phyloP scores from a whole-genome alignment of 2,113 vertebrate genomes.

The Lycocorax pyrrhopterus region DNA sequence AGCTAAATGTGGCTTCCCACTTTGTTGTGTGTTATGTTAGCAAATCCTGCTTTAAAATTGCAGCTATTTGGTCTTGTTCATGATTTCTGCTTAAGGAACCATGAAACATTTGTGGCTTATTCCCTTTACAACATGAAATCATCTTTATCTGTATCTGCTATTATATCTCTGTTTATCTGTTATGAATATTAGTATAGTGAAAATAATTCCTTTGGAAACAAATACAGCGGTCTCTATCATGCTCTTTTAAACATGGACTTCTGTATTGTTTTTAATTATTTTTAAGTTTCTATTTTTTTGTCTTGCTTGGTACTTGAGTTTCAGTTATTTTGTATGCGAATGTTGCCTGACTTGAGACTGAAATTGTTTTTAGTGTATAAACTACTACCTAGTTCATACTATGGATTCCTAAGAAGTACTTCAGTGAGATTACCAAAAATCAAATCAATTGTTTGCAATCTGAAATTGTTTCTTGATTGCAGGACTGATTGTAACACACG shows the following conservation, averaged over 20 bases:
- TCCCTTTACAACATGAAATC: background rate
- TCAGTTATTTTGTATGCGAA: background rate
- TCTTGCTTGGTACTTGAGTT: background rate
- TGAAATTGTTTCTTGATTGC: background rate
- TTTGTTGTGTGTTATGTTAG: background rate
- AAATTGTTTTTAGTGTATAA: background rate
- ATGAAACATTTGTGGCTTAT: background rate
- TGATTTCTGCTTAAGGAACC: background rate
- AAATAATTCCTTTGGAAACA: background rate
- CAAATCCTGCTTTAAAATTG: background rate
- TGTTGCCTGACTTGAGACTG: background rate
- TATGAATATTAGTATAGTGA: background rate
- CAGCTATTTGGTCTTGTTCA: background rate
- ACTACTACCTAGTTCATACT: background rate
- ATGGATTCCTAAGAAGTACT: background rate
- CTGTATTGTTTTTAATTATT: background rate
- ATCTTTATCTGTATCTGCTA: background rate
- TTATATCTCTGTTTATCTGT: background rate
- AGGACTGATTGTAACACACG: background rate
- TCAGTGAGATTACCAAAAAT: background rate
- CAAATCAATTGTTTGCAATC: background rate
- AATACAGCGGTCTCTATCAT: background rate
- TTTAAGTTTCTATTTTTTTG: background rate
- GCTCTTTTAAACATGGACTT: background rate
- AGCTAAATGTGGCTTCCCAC: background rate